Base-by-base conservation (phyloP, 1,140 invertebrate genomes). In the Ptiloglossa arizonensis region DNA sequence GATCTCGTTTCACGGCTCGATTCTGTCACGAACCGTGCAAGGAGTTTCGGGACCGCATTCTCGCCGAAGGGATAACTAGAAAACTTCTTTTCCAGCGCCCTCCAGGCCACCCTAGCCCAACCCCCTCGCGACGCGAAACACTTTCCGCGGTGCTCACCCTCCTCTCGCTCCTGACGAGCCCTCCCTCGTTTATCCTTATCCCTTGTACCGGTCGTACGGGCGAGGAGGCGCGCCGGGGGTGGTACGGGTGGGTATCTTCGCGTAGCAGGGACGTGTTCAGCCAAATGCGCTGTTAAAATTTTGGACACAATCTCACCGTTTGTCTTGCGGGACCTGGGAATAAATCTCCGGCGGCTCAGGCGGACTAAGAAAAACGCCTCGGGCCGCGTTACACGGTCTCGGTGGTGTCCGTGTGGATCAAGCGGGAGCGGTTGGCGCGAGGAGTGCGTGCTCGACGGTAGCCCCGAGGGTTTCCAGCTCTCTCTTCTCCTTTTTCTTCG, bases 251-350 rank as follows among this genome's bases (percentile, higher is more conserved):
- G 87, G 85, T 87, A 88, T 91, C 86, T 87, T 86, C 88, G 85
- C 81, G 83, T 78, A 71, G 79, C 81, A 83, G 80, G 86, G 89
- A 90, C 88, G 90, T 90, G 89, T 90, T 91, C 90, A 87, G 87
- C 91, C 88, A 93, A 93, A 93, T 93, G 91, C 89, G 92, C 91
- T 92, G 90, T 93, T 93, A 93, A 93, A 93, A 93, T 93, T 93
- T 93, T 92, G 90, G 92, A 92, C 92, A 91, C 92, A 93, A 93
- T 93, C 92, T 92, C 86, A 85, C 91, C 91, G 91, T 93, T 93
- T 93, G 91, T 93, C 92, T 93, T 92, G 88, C 85, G 82, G 83
- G 90, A 88, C 89, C 89, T 72, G 88, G 87, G 90, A 91, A 93
- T 93, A 93, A 93, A 93, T 93, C 92, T 92, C 87, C 75, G 78